Conservation (phyloP, 2,113 vertebrate genomes). For the Anhinga rufa region DNA sequence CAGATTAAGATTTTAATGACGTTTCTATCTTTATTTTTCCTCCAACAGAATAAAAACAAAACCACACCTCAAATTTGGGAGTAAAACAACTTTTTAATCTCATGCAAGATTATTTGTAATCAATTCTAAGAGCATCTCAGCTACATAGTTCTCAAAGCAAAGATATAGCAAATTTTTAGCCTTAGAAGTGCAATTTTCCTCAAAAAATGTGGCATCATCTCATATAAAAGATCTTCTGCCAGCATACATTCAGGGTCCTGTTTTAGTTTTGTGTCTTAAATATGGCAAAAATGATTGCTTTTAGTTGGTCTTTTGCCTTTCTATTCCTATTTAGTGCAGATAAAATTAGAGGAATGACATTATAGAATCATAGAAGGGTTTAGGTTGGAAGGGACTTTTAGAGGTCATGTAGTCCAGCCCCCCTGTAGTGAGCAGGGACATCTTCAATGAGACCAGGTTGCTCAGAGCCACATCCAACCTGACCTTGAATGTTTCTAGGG, state of each 20-base stretch:
- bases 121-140: neutral
- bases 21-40: neutral
- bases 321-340: neutral
- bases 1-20: neutral
- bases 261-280: neutral
- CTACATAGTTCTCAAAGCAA: neutral
- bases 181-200: neutral
- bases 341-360: neutral
- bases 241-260: neutral
- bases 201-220: neutral
- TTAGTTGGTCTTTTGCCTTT: neutral
- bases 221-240: neutral
- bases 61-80: neutral
- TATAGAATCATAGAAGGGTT: too few species aligned
- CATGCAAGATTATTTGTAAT: neutral
- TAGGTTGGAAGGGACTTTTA: too few species aligned
- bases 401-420: too few species aligned
- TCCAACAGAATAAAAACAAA: neutral
- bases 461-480: too few species aligned
- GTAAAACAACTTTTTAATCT: neutral
- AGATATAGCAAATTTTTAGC: neutral
- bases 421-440: too few species aligned
- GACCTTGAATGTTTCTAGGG: too few species aligned
- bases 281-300: neutral
- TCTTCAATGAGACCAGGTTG: too few species aligned